Evolutionary conservation across 2,797 vertebrate species (phyloP).

Genomic region (Hippocampus kuda): DNA sequence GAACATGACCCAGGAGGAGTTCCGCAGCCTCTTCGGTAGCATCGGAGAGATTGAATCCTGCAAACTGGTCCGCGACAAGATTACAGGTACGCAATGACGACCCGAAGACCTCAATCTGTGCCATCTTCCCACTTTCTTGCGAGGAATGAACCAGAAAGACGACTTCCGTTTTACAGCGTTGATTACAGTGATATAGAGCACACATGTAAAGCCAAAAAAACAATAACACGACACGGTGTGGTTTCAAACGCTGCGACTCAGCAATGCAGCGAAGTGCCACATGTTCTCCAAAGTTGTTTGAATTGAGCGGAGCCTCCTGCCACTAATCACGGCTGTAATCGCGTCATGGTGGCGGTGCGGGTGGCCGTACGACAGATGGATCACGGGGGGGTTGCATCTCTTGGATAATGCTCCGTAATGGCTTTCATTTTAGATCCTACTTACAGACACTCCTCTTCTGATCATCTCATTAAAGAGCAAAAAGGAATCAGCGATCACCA

Average conservation of each 20-base stretch:
- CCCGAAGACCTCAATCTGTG: not conserved
- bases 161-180: too few relatives aligned
- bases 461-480: slow-evolving; percentile 77
- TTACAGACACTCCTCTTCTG: slow-evolving; percentile 77
- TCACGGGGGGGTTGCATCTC: slow-evolving; percentile 46
- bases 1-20: slow-evolving; percentile 99
- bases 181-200: too few relatives aligned
- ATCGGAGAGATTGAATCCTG: slow-evolving; percentile 99
- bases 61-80: slow-evolving; percentile 99
- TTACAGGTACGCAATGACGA: slow-evolving; percentile 78
- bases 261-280: slow-evolving; percentile 56
- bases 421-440: slow-evolving; percentile 80
- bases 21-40: slow-evolving; percentile 98
- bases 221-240: slow-evolving; percentile 14
- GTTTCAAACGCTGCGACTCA: slow-evolving; percentile 37
- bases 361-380: slow-evolving; percentile 73
- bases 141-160: too few relatives aligned
- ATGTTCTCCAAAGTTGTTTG: slow-evolving; percentile 72
- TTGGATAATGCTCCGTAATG: slow-evolving; percentile 78
- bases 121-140: too few relatives aligned
- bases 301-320: slow-evolving; percentile 68
- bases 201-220: too few relatives aligned
- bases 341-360: slow-evolving; percentile 69
- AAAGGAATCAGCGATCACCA: slow-evolving; percentile 42
- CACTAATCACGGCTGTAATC: slow-evolving; percentile 72